Conservation (phyloP, 2,888 invertebrate genomes). For the Mesorhabditis sp. region DNA sequence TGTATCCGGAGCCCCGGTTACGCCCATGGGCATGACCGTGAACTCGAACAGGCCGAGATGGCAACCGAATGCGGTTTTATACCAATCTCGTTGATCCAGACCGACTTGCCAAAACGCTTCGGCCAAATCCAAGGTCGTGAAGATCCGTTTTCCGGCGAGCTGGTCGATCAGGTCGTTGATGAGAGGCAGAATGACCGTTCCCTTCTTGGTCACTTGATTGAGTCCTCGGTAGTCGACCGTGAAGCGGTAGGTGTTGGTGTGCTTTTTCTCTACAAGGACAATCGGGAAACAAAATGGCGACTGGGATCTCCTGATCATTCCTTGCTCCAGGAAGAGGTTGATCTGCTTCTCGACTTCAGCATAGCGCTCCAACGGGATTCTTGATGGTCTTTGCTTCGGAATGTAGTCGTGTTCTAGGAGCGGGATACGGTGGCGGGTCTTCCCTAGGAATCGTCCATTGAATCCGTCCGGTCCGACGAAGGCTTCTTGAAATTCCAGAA, state of each 20-base stretch:
- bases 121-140: slow-evolving; percentile 18
- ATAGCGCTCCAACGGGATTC: slow-evolving; percentile 15
- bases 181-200: slow-evolving; percentile 12
- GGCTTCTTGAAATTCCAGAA: slow-evolving; percentile 8
- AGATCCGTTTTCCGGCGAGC: slow-evolving; percentile 9
- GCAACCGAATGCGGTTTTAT: slow-evolving; percentile 18
- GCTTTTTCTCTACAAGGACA: slow-evolving; percentile 21
- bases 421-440: slow-evolving; percentile 15
- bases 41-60: slow-evolving; percentile 15
- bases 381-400: not conserved
- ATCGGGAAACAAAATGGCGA: slow-evolving; percentile 14
- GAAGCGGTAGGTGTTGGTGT: slow-evolving; percentile 14
- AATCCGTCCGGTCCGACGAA: slow-evolving; percentile 18
- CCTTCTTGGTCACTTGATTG: slow-evolving; percentile 16
- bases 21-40: slow-evolving; percentile 20
- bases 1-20: slow-evolving; percentile 11
- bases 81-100: slow-evolving; percentile 8
- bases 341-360: slow-evolving; percentile 14
- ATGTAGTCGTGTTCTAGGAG: not conserved
- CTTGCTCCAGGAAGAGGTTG: slow-evolving; percentile 11
- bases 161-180: slow-evolving; percentile 16
- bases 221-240: slow-evolving; percentile 20
- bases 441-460: slow-evolving; percentile 17
- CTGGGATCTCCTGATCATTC: slow-evolving; percentile 10
- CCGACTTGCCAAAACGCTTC: slow-evolving; percentile 21